Evolutionary conservation across 2,797 vertebrate species (phyloP), one percentile per base, ranked within the genome.

Genomic region (Catostomus latipinnis): DNA sequence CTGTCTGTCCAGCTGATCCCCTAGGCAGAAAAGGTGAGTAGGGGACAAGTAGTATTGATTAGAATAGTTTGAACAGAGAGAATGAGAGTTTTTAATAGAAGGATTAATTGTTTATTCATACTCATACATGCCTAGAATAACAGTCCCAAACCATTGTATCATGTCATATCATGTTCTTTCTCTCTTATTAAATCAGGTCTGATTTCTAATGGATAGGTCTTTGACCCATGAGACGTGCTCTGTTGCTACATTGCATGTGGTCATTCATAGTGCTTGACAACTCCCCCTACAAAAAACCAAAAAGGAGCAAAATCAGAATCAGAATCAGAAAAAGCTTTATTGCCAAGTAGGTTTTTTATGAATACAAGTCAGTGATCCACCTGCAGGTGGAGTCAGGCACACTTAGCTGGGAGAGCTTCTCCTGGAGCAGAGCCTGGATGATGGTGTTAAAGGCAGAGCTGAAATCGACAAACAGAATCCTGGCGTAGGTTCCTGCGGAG

Each of bases 1-100:
- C 88, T 90, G 87, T 87, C 88, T 84, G 87, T 87, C 87, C 92
- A 95, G 91, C 93, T 94, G 92, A 89, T 88, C 84, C 78, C 78
- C 45, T 67, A 86, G 85, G 85, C 88, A 22, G 85, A 90, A 88
- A 81, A 85, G 81, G 86, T 85, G 85, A 83, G 80, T 11, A 79
- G 71, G 62, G 43, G 22, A 22, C 22, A 57, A 88, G 72, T 50
- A 53, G 76, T 83, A 90, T 89, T 90, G 90, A 90, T 92, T 86
- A 86, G 76, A 83, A 76, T 22, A 45, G 83, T 81, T 16, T 60
- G 9, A 11, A 69, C 53, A 78, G 10, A 53, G 69, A 53, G 65
- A 56, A 50, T 71, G 69, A 63, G 52, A 49, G 22, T 34, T 60
- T 77, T 61, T 43, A 43, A 45, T 18, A 52, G 56, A 61, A 14